Percentiles rank a stretch among this genome's conserved stretches.
Conservation (phyloP, 1,140 invertebrate species). For the Wiebesia pumilae region DNA sequence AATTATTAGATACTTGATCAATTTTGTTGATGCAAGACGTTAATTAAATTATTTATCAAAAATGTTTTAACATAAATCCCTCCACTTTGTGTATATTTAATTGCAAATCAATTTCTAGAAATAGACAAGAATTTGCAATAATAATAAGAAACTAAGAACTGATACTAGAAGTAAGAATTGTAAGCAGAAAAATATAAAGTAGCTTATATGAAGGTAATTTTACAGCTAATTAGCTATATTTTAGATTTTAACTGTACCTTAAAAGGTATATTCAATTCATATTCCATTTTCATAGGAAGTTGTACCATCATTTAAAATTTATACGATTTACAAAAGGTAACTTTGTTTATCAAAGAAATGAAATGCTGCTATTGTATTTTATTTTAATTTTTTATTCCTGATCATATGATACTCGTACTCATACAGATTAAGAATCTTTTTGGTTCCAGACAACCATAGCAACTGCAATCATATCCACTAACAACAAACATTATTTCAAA, state of each 20-base stretch:
- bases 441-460: slow-evolving; percentile 24
- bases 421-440: slow-evolving; percentile 29
- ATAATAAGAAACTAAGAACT: too few relatives aligned
- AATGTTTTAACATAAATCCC: too few relatives aligned
- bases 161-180: too few relatives aligned
- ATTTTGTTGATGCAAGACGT: too few relatives aligned
- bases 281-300: not conserved
- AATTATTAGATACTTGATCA: too few relatives aligned
- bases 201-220: too few relatives aligned
- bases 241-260: not conserved
- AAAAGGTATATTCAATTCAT: not conserved
- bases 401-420: slow-evolving; percentile 20
- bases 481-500: slow-evolving; percentile 13
- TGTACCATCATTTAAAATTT: not conserved
- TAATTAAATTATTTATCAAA: too few relatives aligned
- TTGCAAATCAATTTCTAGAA: too few relatives aligned
- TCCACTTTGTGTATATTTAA: too few relatives aligned
- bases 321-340: not conserved
- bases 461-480: not conserved
- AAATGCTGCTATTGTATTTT: slow-evolving; percentile 16
- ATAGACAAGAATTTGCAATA: too few relatives aligned
- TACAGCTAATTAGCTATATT: not conserved
- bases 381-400: slow-evolving; percentile 21
- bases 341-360: not conserved
- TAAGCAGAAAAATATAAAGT: too few relatives aligned